phyloP scores from a whole-genome alignment of 1,140 invertebrate species.

The Saxidomus purpurata region DNA sequence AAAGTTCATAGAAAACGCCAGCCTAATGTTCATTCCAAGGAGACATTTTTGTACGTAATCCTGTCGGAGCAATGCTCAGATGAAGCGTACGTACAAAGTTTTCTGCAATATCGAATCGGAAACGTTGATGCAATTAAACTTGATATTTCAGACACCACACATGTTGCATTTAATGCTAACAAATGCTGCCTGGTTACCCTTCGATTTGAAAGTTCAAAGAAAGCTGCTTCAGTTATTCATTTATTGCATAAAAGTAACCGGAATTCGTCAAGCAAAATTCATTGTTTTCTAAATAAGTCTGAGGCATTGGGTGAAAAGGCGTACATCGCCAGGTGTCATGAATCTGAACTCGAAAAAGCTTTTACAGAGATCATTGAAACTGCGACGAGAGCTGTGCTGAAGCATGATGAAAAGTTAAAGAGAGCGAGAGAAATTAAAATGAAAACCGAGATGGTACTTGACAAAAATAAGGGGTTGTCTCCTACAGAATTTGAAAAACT shows the following conservation, averaged over 20 bases:
- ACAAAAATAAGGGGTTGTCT: neutral
- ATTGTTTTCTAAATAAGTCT: neutral
- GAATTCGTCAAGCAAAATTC: conserved; percentile 1
- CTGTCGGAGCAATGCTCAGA: too few species aligned
- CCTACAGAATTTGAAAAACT: conserved; percentile 35
- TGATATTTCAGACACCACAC: too few species aligned
- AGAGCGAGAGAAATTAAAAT: neutral
- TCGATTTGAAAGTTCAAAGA: neutral
- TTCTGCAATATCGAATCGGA: neutral
- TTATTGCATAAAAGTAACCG: conserved; percentile 29
- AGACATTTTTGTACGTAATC: too few species aligned
- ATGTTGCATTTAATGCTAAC: too few species aligned
- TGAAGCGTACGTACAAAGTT: neutral
- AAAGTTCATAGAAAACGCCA: too few species aligned
- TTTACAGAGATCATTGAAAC: conserved; percentile 19
- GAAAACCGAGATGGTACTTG: neutral
- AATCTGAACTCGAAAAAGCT: conserved; percentile 5
- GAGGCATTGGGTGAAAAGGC: neutral
- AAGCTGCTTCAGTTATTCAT: neutral
- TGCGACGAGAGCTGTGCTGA: neutral
- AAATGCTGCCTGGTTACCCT: neutral
- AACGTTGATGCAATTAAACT: neutral
- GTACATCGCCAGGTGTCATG: neutral
- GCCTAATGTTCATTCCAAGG: too few species aligned
- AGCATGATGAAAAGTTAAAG: conserved; percentile 40